phyloP scores from a whole-genome alignment of 2,797 vertebrate species.

The Phyllotis vaccarum region DNA sequence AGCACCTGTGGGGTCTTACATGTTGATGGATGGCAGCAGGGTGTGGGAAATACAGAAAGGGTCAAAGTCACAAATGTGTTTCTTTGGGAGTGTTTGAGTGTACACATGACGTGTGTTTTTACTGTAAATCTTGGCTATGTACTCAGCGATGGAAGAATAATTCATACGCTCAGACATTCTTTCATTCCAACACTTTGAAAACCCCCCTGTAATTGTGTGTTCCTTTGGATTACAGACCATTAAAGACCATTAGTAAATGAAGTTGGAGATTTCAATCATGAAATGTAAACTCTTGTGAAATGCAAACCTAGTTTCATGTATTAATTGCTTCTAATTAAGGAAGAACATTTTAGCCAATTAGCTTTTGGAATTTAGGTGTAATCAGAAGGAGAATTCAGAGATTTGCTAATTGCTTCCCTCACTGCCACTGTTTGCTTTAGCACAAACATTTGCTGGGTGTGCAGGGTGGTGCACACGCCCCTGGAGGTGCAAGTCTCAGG shows the following conservation, averaged over 20 bases:
- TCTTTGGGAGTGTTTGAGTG: not conserved
- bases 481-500: not conserved
- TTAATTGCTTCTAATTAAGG: slow-evolving; percentile 81
- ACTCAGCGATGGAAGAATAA: not conserved
- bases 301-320: slow-evolving; percentile 71
- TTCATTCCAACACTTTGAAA: slow-evolving; percentile 51
- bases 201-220: slow-evolving; percentile 56
- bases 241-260: slow-evolving; percentile 74
- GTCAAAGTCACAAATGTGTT: slow-evolving; percentile 9
- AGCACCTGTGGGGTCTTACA: not conserved
- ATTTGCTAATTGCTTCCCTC: slow-evolving; percentile 70
- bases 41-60: not conserved
- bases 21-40: not conserved
- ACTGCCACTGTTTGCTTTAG: not conserved
- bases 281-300: slow-evolving; percentile 69
- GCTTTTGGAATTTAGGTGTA: slow-evolving; percentile 74
- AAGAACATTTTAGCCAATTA: slow-evolving; percentile 77
- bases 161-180: slow-evolving; percentile 46
- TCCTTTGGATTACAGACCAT: slow-evolving; percentile 65
- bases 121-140: not conserved
- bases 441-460: not conserved
- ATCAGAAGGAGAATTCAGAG: slow-evolving; percentile 72
- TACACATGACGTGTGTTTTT: not conserved
- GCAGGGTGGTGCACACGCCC: not conserved
- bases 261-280: slow-evolving; percentile 65